A percentile compares a stretch with the other conserved stretches of the same genome.
Conservation (phyloP, 1,140 invertebrate species). For the Plutomurus gul region DNA sequence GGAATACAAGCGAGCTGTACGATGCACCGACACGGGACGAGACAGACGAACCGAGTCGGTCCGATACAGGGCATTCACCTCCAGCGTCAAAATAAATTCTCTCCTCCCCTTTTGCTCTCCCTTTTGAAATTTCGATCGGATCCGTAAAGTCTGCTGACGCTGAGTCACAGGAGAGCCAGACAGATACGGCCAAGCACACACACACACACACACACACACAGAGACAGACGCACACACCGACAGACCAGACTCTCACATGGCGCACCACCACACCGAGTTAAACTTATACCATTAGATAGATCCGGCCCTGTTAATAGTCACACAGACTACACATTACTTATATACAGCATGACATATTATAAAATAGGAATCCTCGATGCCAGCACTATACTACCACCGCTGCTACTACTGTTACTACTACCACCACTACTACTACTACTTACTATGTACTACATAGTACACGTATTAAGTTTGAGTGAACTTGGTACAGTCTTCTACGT, state of each 20-base stretch:
- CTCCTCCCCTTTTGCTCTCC: slow-evolving; percentile 27
- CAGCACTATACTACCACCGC: no score
- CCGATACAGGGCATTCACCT: slow-evolving; percentile 45
- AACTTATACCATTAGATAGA: no score
- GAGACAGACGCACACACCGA: not conserved
- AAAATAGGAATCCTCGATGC: no score
- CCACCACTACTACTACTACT: no score
- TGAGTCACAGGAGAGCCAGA: not conserved
- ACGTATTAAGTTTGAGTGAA: no score
- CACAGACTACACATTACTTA: no score
- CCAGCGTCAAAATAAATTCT: slow-evolving; percentile 48
- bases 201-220: not conserved
- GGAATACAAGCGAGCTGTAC: not conserved
- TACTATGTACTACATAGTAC: no score
- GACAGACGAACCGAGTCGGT: not conserved
- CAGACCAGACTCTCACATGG: not conserved
- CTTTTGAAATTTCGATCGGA: slow-evolving; percentile 15
- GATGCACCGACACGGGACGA: slow-evolving; percentile 22
- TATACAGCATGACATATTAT: no score
- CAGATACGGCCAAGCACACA: not conserved
- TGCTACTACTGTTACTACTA: no score
- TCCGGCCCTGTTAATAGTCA: no score
- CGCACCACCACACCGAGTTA: no score
- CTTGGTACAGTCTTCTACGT: no score
- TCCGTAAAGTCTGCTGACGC: slow-evolving; percentile 14